Percentiles rank a stretch among this genome's conserved stretches.
phyloP scores from a whole-genome alignment of 2,113 vertebrate species.

The Gorsachius goisagi region DNA sequence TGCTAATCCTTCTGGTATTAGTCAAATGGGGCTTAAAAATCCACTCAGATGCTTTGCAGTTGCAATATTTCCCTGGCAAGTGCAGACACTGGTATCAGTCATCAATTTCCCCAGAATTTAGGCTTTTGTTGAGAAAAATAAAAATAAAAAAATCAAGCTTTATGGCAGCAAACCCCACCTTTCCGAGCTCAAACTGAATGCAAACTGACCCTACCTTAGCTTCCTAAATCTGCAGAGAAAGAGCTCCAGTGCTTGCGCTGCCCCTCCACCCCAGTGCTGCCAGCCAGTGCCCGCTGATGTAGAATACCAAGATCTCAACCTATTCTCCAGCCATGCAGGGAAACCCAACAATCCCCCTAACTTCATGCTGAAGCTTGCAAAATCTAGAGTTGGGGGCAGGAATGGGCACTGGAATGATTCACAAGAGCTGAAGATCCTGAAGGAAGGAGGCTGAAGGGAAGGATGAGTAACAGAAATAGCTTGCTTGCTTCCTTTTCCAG shows the following conservation, averaged over 20 bases:
- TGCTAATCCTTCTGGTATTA: conserved; percentile 8
- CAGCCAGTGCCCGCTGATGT: not conserved
- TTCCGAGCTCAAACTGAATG: not conserved
- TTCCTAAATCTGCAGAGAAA: not conserved
- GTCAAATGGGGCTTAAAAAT: not conserved
- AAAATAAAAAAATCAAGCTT: not conserved
- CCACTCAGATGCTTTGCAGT: not conserved
- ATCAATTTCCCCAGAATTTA: not conserved
- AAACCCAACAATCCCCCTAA: not conserved
- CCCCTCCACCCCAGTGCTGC: not conserved
- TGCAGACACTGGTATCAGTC: not conserved
- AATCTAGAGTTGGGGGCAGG: not conserved
- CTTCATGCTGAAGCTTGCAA: not conserved
- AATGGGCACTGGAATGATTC: not conserved
- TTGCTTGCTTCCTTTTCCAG: conserved; percentile 3
- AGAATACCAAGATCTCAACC: not conserved
- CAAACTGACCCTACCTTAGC: not conserved
- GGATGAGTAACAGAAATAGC: conserved; percentile 23
- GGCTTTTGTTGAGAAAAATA: not conserved
- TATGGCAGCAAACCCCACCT: not conserved
- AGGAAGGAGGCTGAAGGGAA: conserved; percentile 1
- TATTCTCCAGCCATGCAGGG: not conserved
- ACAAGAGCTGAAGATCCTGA: not conserved
- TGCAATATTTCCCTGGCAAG: conserved; percentile 19
- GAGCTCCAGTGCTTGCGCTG: not conserved